phyloP scores from a whole-genome alignment of 2,797 vertebrate species.

The Bovichtus diacanthus region DNA sequence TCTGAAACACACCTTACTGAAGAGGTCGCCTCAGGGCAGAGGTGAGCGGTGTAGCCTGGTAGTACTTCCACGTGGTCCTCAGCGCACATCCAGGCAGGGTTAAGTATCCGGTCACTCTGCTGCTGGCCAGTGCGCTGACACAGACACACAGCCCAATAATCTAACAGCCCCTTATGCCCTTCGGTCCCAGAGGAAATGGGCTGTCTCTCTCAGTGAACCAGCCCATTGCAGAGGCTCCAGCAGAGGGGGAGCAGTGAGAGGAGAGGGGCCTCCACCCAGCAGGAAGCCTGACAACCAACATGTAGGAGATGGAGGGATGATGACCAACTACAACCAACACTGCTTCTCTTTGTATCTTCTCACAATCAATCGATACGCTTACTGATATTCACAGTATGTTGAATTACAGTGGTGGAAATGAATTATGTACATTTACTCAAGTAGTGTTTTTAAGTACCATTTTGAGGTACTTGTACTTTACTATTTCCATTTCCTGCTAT shows the following conservation, averaged over 20 bases:
- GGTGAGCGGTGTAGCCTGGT: constrained; percentile 28
- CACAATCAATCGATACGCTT: constrained; percentile 3
- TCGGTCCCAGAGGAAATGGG: constrained; percentile 79
- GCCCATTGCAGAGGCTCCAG: constrained; percentile 68
- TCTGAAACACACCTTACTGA: constrained; percentile 63
- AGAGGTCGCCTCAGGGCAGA: constrained; percentile 53
- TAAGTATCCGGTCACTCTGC: constrained; percentile 41
- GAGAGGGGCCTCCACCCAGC: constrained; percentile 74
- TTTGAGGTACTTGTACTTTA: too few species aligned
- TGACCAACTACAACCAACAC: constrained; percentile 30
- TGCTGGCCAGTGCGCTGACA: constrained; percentile 42
- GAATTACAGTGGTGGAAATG: not conserved
- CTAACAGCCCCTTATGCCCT: constrained; percentile 59
- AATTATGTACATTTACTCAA: too few species aligned
- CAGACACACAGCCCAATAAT: constrained; percentile 48
- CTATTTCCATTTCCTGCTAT: too few species aligned
- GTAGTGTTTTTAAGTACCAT: too few species aligned
- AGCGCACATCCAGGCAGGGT: constrained; percentile 34
- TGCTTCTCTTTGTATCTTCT: constrained; percentile 7
- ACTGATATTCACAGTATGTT: constrained; percentile 1
- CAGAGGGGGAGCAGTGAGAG: constrained; percentile 57
- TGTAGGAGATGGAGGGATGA: constrained; percentile 56
- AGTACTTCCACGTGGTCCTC: constrained; percentile 41
- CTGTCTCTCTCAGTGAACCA: constrained; percentile 81
- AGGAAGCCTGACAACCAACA: constrained; percentile 62